Conservation (phyloP, 2,797 vertebrate genomes). For the Pseudomugil tenellus region DNA sequence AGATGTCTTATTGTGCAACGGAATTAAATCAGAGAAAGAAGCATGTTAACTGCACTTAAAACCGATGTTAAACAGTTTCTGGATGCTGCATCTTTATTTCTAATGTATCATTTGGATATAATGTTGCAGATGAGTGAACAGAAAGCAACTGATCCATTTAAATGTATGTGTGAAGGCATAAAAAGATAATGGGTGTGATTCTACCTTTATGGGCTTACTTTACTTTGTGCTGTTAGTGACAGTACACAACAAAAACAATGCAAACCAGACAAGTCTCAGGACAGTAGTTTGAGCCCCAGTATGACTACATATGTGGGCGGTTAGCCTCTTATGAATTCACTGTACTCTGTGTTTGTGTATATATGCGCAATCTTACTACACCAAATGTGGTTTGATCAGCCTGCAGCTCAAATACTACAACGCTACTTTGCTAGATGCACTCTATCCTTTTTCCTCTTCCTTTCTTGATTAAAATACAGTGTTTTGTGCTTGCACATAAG, state of each 20-base stretch:
- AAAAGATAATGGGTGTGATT: background rate
- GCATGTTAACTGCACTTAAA: background rate
- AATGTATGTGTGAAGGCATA: background rate
- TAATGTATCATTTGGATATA: background rate
- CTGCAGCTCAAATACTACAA: conserved; percentile 24
- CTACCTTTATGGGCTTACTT: background rate
- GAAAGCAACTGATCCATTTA: background rate
- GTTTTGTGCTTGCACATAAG: background rate
- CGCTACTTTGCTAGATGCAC: conserved; percentile 24
- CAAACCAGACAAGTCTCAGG: conserved; percentile 14
- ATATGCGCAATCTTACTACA: conserved; percentile 32
- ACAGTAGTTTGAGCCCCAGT: conserved; percentile 24
- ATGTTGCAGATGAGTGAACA: background rate
- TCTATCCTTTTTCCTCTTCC: background rate
- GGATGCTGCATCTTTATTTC: background rate
- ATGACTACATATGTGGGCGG: conserved; percentile 46
- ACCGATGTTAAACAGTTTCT: background rate
- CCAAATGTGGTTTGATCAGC: conserved; percentile 40
- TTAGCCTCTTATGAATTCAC: conserved; percentile 16
- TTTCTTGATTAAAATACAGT: background rate
- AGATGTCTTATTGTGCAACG: no score
- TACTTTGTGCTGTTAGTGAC: conserved; percentile 2
- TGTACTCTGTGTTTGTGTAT: conserved; percentile 9
- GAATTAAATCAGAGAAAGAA: no score
- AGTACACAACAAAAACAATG: background rate